Base-by-base conservation (phyloP, 2,113 vertebrate species). In the Hassar affinis region DNA sequence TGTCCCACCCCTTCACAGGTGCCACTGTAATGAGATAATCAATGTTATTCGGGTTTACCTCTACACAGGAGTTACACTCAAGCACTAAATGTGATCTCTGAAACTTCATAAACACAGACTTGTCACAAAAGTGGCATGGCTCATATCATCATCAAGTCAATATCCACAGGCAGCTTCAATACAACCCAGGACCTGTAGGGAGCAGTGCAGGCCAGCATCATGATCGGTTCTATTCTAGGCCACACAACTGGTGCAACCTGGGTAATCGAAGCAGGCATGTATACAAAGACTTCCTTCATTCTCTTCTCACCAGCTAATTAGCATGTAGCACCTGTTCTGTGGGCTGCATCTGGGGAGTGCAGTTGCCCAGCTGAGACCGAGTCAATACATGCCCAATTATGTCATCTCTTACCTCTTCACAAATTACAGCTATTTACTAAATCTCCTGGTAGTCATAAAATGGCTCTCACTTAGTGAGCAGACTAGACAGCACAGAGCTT, bases 261-360 rank as follows among this genome's bases (percentile, higher is more conserved):
- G 52, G 66, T 18, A 35, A 62, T 45, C 22, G 25, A 66, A 88
- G 79, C 47, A 51, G 52, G 45, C 62, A 54, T 51, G 84, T 84
- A 87, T 71, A 93, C 91, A 93, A 92, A 90, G 91, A 84, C 85
- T 83, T 85, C 86, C 88, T 93, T 92, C 90, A 92, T 93, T 85
- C 83, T 87, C 81, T 69, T 51, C 86, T 87, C 88, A 88, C 87
- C 68, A 79, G 90, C 90, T 89, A 83, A 93, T 93, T 93, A 92
- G 89, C 88, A 91, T 91, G 88, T 89, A 88, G 90, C 92, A 92
- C 91, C 93, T 93, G 92, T 89, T 88, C 77, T 85, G 66, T 81
- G 59, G 57, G 86, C 81, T 82, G 61, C 86, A 86, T 79, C 79
- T n/a, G 49, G 76, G 52, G 57, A 61, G 18, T 35, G 30, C 12